Evolutionary conservation across 2,888 invertebrate genomes (phyloP), one percentile per base, ranked within the genome.

Genomic region (Lasioglossum leucozonium): DNA sequence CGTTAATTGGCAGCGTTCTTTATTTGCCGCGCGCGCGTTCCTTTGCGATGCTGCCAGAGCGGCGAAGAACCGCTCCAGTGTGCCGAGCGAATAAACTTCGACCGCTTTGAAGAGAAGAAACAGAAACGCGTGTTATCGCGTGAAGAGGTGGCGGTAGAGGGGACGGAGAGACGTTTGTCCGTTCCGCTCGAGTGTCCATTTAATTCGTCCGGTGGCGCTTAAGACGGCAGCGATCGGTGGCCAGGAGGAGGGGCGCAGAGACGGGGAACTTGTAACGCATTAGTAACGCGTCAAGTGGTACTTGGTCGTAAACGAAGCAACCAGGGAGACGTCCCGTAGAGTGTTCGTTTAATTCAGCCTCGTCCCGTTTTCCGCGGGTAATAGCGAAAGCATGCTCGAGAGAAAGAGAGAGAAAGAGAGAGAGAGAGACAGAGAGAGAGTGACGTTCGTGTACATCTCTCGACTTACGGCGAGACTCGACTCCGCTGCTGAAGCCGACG

Each of bases 1-100:
- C 62, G 37, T 47, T 73, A 84, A 82, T 84, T 82, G n/a, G 40
- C 47, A 18, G 2, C 16, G 75, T 30, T 40, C 47, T 40, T 47
- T 73, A 42, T 71, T 62, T 58, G 16, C 51, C 26, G 40, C 34
- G 34, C 26, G 40, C 34, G 34, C 58, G 77, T 71, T 82, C 77
- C 67, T 69, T 74, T 75, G 75, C 80, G 69, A 26, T 5, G 44
- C 18, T 34, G n/a, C 37, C 47, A 11, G 58, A 71, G 69, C 58
- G 13, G 26, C 58, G 58, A 30, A 58, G 58, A 58, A 58, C 26
- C 26, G 58, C 58, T 58, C 58, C 26, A 58, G 51, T 8, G 51
- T 8, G 26, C 26, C 13, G 58, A 58, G 58, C 5, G 58, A 58
- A 58, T 58, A 58, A 58, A 58, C 58, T 30, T 58, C 26, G 26